These are phyloP conservation scores for Cossypha dichroa DNA, from an alignment of 2,797 vertebrate genomes.

Conservation along the genomic window DNA sequence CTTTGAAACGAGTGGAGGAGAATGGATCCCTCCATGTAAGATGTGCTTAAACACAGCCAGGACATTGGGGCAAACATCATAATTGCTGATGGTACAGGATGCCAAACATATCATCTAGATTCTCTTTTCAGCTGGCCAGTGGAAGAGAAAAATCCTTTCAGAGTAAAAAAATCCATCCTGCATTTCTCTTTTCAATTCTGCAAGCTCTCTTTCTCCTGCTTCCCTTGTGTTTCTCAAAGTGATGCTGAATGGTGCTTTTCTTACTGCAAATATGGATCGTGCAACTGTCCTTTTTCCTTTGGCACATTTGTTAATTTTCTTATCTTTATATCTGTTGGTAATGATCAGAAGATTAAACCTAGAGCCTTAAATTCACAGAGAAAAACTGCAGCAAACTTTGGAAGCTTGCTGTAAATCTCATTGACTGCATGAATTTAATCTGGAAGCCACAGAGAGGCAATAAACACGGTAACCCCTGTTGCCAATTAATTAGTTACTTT, in stretches of 20 bases:
- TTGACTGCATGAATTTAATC: not conserved
- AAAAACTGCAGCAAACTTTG: not conserved
- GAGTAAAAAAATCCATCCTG: not conserved
- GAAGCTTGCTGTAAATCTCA: not conserved
- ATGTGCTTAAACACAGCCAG: not conserved
- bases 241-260: not conserved
- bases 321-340: not conserved
- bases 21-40: not conserved
- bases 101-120: not conserved
- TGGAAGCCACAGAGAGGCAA: not conserved
- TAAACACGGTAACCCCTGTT: not conserved
- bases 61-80: not conserved
- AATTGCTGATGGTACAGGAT: not conserved
- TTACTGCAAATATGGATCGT: not conserved
- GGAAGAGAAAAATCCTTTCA: not conserved
- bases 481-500: not conserved
- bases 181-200: not conserved
- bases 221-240: not conserved
- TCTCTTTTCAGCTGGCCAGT: not conserved
- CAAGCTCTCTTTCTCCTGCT: not conserved
- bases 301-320: not conserved
- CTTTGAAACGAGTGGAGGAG: not conserved
- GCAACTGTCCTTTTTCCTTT: not conserved
- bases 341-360: not conserved
- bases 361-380: not conserved